Evolutionary conservation across 1,140 invertebrate genomes (phyloP).

Genomic region (Trichonephila clavipes): DNA sequence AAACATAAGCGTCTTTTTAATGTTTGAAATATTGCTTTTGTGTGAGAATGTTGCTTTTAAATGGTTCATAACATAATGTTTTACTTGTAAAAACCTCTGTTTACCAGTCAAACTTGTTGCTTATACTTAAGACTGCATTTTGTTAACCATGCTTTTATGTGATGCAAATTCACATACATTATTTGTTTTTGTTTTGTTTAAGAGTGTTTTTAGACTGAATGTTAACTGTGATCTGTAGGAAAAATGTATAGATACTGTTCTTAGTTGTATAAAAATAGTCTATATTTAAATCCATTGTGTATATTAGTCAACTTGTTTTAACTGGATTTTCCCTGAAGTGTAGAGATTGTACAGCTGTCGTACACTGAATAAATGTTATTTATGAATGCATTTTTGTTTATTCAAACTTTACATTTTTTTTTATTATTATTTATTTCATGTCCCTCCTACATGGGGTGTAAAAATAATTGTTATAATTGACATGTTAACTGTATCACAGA

Average conservation of each 20-base stretch:
- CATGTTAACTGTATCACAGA: too few species aligned
- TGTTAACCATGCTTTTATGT: too few species aligned
- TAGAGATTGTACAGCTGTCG: neutral
- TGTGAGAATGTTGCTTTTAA: too few species aligned
- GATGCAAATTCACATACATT: neutral
- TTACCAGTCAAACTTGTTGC: too few species aligned
- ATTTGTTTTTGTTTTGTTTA: neutral
- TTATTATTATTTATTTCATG: neutral
- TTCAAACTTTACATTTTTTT: neutral
- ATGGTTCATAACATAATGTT: too few species aligned
- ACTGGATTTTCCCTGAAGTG: neutral
- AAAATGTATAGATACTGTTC: neutral
- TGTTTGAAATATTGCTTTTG: too few species aligned
- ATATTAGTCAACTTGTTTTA: slow-evolving; percentile 30
- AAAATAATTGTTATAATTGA: too few species aligned
- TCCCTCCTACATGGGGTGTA: too few species aligned
- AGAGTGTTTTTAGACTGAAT: neutral
- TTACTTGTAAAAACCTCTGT: too few species aligned
- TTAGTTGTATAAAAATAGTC: slow-evolving; percentile 40
- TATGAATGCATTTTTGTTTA: neutral
- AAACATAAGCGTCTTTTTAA: too few species aligned
- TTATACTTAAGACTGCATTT: too few species aligned
- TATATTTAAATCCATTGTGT: slow-evolving; percentile 1
- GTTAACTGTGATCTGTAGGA: neutral
- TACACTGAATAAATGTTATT: slow-evolving; percentile 47